Evolutionary conservation across 2,113 vertebrate species (phyloP).

Genomic region (Oostethus manadensis): DNA sequence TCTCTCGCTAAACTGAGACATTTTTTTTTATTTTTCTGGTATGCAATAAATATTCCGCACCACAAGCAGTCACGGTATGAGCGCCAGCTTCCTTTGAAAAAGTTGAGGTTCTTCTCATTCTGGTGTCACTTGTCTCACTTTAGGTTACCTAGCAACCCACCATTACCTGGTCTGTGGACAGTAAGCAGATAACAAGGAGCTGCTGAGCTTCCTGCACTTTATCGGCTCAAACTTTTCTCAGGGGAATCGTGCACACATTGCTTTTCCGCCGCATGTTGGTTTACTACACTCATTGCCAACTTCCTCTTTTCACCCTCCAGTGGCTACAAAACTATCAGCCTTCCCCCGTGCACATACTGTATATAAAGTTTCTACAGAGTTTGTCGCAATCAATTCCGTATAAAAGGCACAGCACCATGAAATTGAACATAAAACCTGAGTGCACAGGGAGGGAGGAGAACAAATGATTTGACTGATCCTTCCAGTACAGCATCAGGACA

Average conservation of each 20-base stretch:
- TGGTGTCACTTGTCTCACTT: constrained; percentile 14
- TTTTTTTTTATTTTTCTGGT: constrained; percentile 19
- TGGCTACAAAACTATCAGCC: no score
- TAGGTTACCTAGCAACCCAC: constrained; percentile 13
- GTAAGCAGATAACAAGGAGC: not conserved
- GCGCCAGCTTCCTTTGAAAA: no score
- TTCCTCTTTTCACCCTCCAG: not conserved
- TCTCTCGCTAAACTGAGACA: constrained; percentile 20
- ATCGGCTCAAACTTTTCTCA: not conserved
- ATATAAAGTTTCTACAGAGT: not conserved
- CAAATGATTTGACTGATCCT: not conserved
- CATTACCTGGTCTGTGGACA: not conserved
- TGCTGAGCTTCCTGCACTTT: not conserved
- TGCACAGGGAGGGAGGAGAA: not conserved
- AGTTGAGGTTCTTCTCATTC: not conserved
- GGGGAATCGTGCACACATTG: not conserved
- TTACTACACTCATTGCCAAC: not conserved
- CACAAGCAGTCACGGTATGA: not conserved
- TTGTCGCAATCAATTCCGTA: constrained; percentile 16
- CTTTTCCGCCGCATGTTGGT: not conserved
- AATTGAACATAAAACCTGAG: constrained; percentile 8
- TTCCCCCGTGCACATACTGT: not conserved
- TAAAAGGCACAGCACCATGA: not conserved
- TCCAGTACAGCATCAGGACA: not conserved
- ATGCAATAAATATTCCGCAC: not conserved